Evolutionary conservation across 2,888 invertebrate genomes (phyloP), one percentile per base, ranked within the genome.

Genomic region (Agrotis segetum): DNA sequence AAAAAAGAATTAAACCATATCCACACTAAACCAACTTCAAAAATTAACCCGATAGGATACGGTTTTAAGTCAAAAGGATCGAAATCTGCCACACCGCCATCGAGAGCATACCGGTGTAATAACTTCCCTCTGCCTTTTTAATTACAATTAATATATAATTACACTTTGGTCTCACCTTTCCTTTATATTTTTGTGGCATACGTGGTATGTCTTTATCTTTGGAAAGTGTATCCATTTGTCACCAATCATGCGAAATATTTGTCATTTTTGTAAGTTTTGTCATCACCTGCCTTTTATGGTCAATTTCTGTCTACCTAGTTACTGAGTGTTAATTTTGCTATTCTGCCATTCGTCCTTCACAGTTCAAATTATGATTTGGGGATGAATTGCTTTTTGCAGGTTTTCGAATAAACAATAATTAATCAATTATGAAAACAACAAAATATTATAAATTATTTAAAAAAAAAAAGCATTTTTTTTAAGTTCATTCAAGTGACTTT

Each of bases 11-110:
- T 4, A 13, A 29, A 3, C 11, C 53, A 5, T 14, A 21, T 78
- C 78, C 62, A 75, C 19, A 56, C 11, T n/a, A 56, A 21, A 16
- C 59, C 59, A 71, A 56, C 24, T 13, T n/a, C 13, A 46, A 67
- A 60, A 60, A 73, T 60, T 67, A n/a, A 29, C 21, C 47, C 70
- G 29, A 81, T 81, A 78, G 68, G 71, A 78, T 78, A 81, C 61
- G 40, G 77, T 56, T 72, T 81, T 70, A 68, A 58, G 68, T 71
- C 74, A 63, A 73, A 77, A 66, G 52, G 50, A 78, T 81, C 61
- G 71, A 81, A 81, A 81, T 78, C 81, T 74, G 55, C 77, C 64
- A 68, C 63, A 69, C 49, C 29, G 4, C 60, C 60, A 59, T 62
- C 52, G 50, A 59, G 71, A 34, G 49, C 68, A 77, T 74, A 53